Evolutionary conservation across 2,113 vertebrate species (phyloP), one percentile per base, ranked within the genome.

Genomic region (Crocuta crocuta): DNA sequence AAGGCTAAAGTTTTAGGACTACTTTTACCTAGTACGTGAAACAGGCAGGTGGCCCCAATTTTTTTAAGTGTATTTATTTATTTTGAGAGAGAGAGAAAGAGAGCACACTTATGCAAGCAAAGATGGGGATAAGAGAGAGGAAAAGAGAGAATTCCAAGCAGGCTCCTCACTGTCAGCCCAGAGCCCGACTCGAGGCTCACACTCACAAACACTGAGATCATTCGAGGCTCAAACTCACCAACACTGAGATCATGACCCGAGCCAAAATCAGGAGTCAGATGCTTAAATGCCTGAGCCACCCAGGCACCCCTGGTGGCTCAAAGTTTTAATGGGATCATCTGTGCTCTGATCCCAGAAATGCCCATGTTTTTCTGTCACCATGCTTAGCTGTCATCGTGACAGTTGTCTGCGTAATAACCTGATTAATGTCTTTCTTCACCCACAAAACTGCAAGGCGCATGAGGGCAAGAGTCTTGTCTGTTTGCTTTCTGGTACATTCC

Each of bases 301-400:
- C 58, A 61, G 21, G 21, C 2, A 8, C 19, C 58, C 8, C 33
- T 24, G 28, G 12, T 31, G 9, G 28, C 48, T 39, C 35, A 55
- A 0, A 3, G 58, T 39, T 74, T 28, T 39, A 12, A 24, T 1
- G 48, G 43, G 31, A 19, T 74, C 8, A 0, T 35, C 16, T 50
- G 33, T 1, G 1, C 55, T 13, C 9, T 19, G 61, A 12, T 23
- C 71, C 61, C 71, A 48, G 68, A 65, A 63, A 74, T 45, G 19
- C 26, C 53, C 6, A 0, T 0, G 10, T 45, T 55, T 73, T 39
- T 33, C 50, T 45, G 12, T 13, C 1, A 31, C 33, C 48, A 43
- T 66, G 13, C 33, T 2, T 17, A 10, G 48, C 0, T 65, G 24
- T 43, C 43, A 48, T 43, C 66, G 26, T n/a, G 15, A 82, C 45